These are phyloP conservation scores for Dendrolimus punctatus DNA, from an alignment of 1,140 invertebrate genomes.

Conservation along the genomic window DNA sequence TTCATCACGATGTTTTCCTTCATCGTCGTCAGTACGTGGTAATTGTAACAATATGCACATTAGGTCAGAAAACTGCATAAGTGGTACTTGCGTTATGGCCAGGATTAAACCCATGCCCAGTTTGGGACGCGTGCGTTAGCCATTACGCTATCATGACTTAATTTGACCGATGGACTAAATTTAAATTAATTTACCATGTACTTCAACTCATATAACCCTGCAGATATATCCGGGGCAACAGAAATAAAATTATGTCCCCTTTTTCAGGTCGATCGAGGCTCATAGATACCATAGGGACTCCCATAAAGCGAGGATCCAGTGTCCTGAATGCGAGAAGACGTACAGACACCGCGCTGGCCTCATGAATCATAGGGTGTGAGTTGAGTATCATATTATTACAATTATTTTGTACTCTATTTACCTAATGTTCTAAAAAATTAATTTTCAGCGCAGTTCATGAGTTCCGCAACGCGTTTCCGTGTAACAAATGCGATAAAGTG, in stretches of 20 bases:
- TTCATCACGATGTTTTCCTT: too few relatives aligned
- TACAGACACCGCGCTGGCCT: slow-evolving; percentile 55
- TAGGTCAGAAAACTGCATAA: too few relatives aligned
- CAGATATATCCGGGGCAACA: too few relatives aligned
- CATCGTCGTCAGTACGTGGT: too few relatives aligned
- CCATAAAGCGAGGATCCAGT: slow-evolving; percentile 43
- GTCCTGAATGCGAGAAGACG: slow-evolving; percentile 48
- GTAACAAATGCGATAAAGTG: slow-evolving; percentile 42
- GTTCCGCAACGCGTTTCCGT: slow-evolving; percentile 43
- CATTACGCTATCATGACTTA: too few relatives aligned
- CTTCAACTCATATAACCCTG: too few relatives aligned
- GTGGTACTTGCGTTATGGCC: too few relatives aligned
- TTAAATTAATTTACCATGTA: too few relatives aligned
- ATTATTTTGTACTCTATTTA: not conserved
- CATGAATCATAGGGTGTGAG: slow-evolving; percentile 53
- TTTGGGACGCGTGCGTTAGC: too few relatives aligned
- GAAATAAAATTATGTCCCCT: not conserved
- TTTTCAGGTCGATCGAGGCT: slow-evolving; percentile 40
- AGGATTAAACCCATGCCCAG: too few relatives aligned
- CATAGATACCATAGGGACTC: slow-evolving; percentile 46
- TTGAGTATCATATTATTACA: slow-evolving; percentile 6
- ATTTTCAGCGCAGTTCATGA: slow-evolving; percentile 45
- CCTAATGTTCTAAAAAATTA: not conserved
- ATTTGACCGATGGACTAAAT: too few relatives aligned
- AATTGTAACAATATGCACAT: too few relatives aligned